Evolutionary conservation across 2,113 vertebrate species (phyloP).

Genomic region (Hippocampus abdominalis): DNA sequence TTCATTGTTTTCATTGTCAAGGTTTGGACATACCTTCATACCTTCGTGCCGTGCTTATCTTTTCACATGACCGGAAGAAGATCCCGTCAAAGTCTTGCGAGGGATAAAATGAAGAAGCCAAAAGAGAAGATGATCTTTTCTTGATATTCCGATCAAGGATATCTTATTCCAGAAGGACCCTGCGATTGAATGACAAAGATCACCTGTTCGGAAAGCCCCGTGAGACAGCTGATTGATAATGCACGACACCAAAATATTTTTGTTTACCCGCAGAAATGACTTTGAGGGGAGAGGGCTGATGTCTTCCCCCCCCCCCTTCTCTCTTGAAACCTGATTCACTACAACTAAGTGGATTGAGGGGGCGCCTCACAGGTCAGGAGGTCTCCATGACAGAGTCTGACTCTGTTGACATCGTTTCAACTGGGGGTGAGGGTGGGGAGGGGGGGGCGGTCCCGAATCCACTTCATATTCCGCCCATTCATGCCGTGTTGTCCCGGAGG

Average conservation of each 20-base stretch:
- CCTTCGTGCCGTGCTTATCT: not conserved
- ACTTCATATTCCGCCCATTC: slow-evolving; percentile 54
- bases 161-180: slow-evolving; percentile 62
- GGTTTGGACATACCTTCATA: not conserved
- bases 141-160: slow-evolving; percentile 72
- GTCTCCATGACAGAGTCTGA: slow-evolving; percentile 26
- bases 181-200: slow-evolving; percentile 66
- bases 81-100: not conserved
- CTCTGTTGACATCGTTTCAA: slow-evolving; percentile 20
- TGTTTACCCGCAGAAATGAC: slow-evolving; percentile 54
- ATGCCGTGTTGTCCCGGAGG: slow-evolving; percentile 45
- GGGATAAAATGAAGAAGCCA: not conserved
- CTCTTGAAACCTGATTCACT: slow-evolving; percentile 45
- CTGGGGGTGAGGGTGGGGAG: not conserved
- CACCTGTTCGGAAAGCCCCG: slow-evolving; percentile 60
- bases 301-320: slow-evolving; percentile 42
- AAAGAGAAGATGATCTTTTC: slow-evolving; percentile 56
- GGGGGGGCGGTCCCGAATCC: slow-evolving; percentile 11
- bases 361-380: slow-evolving; percentile 26
- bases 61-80: not conserved
- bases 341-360: slow-evolving; percentile 30
- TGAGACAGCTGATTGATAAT: slow-evolving; percentile 60
- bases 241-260: slow-evolving; percentile 56
- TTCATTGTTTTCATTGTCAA: not conserved
- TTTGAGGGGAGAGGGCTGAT: slow-evolving; percentile 24